A percentile compares a stretch with the other conserved stretches of the same genome.
Evolutionary conservation across 2,888 invertebrate species (phyloP).

Genomic region (Xestoiulus laeticollis): DNA sequence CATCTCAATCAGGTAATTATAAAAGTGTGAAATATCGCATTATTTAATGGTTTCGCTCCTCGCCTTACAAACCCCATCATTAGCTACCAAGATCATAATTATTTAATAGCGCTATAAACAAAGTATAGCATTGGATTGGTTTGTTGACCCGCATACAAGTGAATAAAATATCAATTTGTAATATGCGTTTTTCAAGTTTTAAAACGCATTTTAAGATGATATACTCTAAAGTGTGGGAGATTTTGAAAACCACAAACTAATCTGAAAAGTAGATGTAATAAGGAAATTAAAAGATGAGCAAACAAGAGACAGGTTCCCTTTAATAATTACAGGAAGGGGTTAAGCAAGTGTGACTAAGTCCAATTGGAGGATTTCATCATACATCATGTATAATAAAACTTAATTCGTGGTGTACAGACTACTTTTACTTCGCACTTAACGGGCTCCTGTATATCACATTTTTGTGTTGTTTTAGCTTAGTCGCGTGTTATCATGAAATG

Average conservation of each 20-base stretch:
- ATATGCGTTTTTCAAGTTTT: not conserved
- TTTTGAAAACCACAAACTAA: not conserved
- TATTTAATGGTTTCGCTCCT: not conserved
- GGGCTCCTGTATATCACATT: no score
- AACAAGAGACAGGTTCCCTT: not conserved
- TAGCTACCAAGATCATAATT: not conserved
- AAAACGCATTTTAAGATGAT: no score
- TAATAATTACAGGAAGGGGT: not conserved
- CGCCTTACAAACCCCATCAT: not conserved
- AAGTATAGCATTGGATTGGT: not conserved
- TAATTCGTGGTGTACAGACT: not conserved
- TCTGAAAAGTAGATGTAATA: not conserved
- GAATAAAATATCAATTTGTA: not conserved
- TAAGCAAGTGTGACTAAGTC: not conserved
- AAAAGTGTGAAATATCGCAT: constrained; percentile 7
- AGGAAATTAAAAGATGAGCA: not conserved
- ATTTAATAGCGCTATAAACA: not conserved
- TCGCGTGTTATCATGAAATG: no score
- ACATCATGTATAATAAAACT: not conserved
- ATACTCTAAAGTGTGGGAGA: not conserved
- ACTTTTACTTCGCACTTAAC: no score
- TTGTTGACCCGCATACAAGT: not conserved
- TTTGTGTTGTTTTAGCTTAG: no score
- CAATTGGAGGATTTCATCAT: not conserved
- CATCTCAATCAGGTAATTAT: not conserved